Evolutionary conservation across 2,888 invertebrate genomes (phyloP), one percentile per base, ranked within the genome.

Genomic region (Prenolepis imparis): DNA sequence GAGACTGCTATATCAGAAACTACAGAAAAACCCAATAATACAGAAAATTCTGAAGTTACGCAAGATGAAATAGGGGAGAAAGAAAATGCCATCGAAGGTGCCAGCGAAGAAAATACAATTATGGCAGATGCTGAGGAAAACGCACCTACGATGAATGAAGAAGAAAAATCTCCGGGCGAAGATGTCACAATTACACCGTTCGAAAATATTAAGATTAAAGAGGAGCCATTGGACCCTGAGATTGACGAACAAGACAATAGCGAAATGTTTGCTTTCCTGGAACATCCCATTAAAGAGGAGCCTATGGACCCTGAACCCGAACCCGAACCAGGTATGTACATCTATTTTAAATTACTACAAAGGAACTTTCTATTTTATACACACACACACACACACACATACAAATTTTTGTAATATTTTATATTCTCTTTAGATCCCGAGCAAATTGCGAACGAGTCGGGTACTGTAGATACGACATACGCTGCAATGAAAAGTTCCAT

Each of bases 401-500:
- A 28, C 15, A 11, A 59, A 28, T 28, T 41, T 70, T 4, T 36
- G 6, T 48, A 36, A 24, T 12, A 39, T n/a, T 55, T 15, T 28
- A 72, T 74, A 73, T 74, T 72, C 28, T 64, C 64, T 74, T 55
- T 83, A 93, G 93, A 96, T 89, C 95, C 95, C 15, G 95, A 96
- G 85, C 95, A 96, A 91, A 96, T 95, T 0, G 87, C 93, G 18
- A 91, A 91, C 9, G 95, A 96, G 83, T 90, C 95, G 0, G 92
- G 95, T 0, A 91, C 95, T 0, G 94, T 95, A 0, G 96, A 96
- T 89, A 95, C 95, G 3, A 96, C 96, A 0, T 96, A 95, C 91
- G 95, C 95, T 68, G 96, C 95, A 5, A 96, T 96, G 48, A 95
- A 96, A 68, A 96, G 96, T 44, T 96, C 97, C 0, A 97, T 98